These are phyloP conservation scores for Rhyacichthys aspro DNA, from an alignment of 2,797 vertebrate species.

Conservation along the genomic window DNA sequence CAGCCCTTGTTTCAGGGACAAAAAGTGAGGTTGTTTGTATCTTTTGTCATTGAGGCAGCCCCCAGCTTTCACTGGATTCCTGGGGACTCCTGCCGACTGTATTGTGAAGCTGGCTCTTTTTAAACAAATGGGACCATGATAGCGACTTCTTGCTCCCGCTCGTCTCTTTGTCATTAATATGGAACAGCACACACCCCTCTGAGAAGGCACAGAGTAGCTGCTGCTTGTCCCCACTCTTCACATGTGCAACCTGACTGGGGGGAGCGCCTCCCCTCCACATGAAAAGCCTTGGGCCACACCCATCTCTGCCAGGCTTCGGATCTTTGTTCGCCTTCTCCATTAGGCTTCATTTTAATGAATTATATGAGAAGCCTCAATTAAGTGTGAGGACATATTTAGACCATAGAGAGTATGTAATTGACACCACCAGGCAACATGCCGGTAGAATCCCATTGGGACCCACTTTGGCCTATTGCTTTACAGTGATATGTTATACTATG, in stretches of 20 bases:
- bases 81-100: slow-evolving; percentile 73
- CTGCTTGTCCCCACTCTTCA: slow-evolving; percentile 63
- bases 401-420: slow-evolving; percentile 47
- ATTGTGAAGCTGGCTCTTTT: slow-evolving; percentile 76
- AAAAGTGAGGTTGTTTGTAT: slow-evolving; percentile 75
- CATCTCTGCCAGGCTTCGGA: slow-evolving; percentile 57
- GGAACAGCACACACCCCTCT: slow-evolving; percentile 73
- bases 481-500: neutral
- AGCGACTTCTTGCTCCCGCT: slow-evolving; percentile 74
- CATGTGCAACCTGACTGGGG: slow-evolving; percentile 66
- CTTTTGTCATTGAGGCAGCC: slow-evolving; percentile 77
- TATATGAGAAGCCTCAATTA: slow-evolving; percentile 62
- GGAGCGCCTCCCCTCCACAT: slow-evolving; percentile 59
- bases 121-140: slow-evolving; percentile 79
- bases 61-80: slow-evolving; percentile 69
- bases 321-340: slow-evolving; percentile 73
- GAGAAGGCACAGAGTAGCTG: slow-evolving; percentile 63
- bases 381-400: slow-evolving; percentile 63
- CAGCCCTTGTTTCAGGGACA: slow-evolving; percentile 69
- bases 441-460: slow-evolving; percentile 37
- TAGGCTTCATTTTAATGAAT: slow-evolving; percentile 70
- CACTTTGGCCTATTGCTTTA: slow-evolving; percentile 21
- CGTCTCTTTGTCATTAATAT: slow-evolving; percentile 79
- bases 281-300: slow-evolving; percentile 76
- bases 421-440: slow-evolving; percentile 28